phyloP scores from a whole-genome alignment of 2,797 vertebrate species.

The Pseudochaenichthys georgianus region DNA sequence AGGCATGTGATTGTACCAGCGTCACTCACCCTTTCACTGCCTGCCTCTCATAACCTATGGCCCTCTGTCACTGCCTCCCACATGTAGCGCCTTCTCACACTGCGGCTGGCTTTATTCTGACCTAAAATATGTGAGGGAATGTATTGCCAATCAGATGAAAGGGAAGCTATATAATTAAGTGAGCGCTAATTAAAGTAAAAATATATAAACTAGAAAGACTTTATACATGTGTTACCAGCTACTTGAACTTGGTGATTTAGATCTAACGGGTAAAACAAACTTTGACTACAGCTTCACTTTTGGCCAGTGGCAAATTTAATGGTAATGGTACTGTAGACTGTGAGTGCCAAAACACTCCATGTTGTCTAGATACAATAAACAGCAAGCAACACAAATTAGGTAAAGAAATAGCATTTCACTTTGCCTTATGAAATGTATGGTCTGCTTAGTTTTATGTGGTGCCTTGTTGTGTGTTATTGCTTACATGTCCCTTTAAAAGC shows the following conservation, averaged over 20 bases:
- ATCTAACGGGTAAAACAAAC: background rate
- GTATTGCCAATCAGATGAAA: constrained; percentile 29
- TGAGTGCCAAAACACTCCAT: background rate
- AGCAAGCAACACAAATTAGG: background rate
- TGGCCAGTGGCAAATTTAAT: background rate
- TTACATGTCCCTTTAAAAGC: background rate
- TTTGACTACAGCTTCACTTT: background rate
- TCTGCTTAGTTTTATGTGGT: background rate
- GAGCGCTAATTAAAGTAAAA: constrained; percentile 1
- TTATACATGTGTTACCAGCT: background rate
- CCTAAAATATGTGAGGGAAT: constrained; percentile 23
- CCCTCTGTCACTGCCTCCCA: constrained; percentile 66
- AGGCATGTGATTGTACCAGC: constrained; percentile 76
- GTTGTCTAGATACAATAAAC: background rate
- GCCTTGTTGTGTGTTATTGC: background rate
- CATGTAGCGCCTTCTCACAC: constrained; percentile 53
- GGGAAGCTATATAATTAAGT: constrained; percentile 25
- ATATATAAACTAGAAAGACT: constrained; percentile 14
- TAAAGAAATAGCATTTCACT: background rate
- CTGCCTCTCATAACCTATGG: constrained; percentile 55
- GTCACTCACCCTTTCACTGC: constrained; percentile 60
- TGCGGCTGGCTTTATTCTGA: constrained; percentile 43
- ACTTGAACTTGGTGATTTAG: background rate
- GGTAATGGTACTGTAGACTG: too few species aligned
- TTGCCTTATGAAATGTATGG: background rate